Conservation (phyloP, 2,113 vertebrate species). For the Rhineura floridana region DNA sequence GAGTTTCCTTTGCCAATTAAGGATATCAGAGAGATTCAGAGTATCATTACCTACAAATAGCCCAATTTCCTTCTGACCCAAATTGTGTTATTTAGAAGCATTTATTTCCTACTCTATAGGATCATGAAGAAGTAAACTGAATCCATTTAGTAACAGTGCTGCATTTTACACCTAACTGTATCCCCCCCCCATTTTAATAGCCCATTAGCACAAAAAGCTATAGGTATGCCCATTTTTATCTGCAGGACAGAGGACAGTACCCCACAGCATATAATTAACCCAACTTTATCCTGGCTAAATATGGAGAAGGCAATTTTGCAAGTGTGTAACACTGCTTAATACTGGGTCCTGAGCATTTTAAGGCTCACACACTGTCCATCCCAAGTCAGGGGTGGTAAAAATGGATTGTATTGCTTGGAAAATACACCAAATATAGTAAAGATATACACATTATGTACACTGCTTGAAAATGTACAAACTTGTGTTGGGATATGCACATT, state of each 20-base stretch:
- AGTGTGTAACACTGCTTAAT: background rate
- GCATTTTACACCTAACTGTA: background rate
- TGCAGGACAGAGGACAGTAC: background rate
- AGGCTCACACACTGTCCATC: background rate
- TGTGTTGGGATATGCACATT: too few relatives aligned
- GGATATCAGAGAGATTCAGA: background rate
- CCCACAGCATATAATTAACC: background rate
- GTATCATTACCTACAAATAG: background rate
- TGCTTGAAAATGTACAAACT: too few relatives aligned
- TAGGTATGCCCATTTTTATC: background rate
- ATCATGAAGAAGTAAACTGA: too few relatives aligned
- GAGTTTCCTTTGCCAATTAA: background rate
- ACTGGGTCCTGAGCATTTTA: background rate
- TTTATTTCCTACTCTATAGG: too few relatives aligned
- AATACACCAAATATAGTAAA: too few relatives aligned
- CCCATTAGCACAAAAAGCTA: background rate
- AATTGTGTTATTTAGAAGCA: background rate
- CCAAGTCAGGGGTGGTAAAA: background rate
- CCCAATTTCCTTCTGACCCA: background rate
- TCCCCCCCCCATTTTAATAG: background rate
- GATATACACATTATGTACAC: too few relatives aligned
- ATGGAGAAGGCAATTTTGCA: background rate
- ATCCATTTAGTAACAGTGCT: background rate
- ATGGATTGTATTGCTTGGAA: too few relatives aligned
- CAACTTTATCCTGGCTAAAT: too few relatives aligned